Conservation (phyloP, 2,797 vertebrate genomes). For the Fundulus diaphanus region DNA sequence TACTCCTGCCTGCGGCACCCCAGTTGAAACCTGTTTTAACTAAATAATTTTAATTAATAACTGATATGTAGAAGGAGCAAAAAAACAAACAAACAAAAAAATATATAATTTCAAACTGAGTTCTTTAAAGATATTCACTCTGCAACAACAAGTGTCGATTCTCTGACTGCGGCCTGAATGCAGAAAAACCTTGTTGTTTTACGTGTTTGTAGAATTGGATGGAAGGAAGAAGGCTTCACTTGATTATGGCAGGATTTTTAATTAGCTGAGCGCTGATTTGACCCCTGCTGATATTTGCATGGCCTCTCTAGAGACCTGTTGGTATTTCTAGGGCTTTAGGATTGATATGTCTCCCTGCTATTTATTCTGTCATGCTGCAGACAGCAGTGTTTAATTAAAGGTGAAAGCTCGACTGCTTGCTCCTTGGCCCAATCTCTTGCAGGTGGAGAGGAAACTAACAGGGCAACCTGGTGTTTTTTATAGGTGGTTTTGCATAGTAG, state of each 20-base stretch:
- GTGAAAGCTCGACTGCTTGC: constrained; percentile 50
- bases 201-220: neutral
- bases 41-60: neutral
- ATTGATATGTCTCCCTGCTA: constrained; percentile 56
- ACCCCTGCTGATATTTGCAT: constrained; percentile 69
- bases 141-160: neutral
- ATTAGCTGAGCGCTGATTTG: constrained; percentile 35
- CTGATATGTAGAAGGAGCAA: neutral
- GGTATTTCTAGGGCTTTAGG: constrained; percentile 71
- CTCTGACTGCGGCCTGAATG: neutral
- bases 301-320: constrained; percentile 50
- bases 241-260: neutral
- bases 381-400: constrained; percentile 77
- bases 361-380: constrained; percentile 55
- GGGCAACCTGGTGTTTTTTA: constrained; percentile 7
- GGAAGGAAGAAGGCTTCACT: constrained; percentile 3
- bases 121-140: neutral
- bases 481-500: neutral
- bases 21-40: neutral
- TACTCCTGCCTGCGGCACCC: neutral
- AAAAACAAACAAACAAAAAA: neutral
- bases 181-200: neutral
- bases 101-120: neutral
- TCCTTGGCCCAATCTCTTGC: constrained; percentile 25
- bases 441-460: constrained; percentile 32